Conservation (phyloP, 2,113 vertebrate species). For the Sylvia atricapilla region DNA sequence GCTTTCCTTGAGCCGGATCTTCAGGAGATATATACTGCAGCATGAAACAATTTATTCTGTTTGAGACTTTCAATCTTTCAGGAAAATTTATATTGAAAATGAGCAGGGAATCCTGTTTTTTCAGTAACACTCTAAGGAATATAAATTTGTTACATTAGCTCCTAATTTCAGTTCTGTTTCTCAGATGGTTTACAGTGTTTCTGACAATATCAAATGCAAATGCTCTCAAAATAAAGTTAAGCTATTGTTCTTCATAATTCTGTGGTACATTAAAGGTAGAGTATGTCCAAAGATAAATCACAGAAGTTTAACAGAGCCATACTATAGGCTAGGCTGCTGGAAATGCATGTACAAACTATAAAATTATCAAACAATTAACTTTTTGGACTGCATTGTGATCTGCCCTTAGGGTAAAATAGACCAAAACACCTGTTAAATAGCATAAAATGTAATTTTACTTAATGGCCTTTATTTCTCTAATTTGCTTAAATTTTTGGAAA, state of each 20-base stretch:
- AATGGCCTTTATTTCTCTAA: slow-evolving; percentile 35
- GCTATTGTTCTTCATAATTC: neutral
- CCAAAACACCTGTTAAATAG: slow-evolving; percentile 66
- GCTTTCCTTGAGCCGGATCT: neutral
- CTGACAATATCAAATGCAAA: neutral
- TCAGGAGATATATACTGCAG: neutral
- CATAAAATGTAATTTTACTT: slow-evolving; percentile 60
- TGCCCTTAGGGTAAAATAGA: slow-evolving; percentile 48
- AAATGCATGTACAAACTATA: slow-evolving; percentile 47
- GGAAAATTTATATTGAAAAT: neutral
- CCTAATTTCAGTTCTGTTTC: neutral
- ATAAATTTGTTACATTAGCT: neutral
- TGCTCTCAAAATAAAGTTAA: neutral
- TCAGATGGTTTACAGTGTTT: neutral
- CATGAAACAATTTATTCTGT: neutral
- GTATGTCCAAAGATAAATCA: neutral
- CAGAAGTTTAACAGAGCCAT: slow-evolving; percentile 6
- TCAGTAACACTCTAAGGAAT: neutral
- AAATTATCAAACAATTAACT: slow-evolving; percentile 57
- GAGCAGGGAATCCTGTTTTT: neutral
- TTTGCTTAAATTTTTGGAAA: slow-evolving; percentile 45
- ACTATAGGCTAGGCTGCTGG: neutral
- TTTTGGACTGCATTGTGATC: slow-evolving; percentile 38
- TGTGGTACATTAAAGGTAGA: neutral
- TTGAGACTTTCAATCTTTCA: neutral